Conservation (phyloP, 2,113 vertebrate species). For the Rattus rattus region DNA sequence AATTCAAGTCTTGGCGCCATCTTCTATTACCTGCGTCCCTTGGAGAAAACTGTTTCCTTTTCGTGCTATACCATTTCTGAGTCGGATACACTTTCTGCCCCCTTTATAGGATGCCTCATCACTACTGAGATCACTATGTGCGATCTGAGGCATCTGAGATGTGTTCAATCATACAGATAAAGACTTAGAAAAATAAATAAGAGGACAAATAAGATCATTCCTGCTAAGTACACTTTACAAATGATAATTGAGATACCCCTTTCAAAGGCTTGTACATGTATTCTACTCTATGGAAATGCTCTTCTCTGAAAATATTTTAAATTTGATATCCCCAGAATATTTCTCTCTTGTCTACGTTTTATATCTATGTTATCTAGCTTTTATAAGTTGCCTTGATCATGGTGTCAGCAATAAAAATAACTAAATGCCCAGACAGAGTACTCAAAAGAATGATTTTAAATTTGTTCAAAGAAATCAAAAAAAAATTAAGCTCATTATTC, state of each 20-base stretch:
- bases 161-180: not conserved
- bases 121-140: not conserved
- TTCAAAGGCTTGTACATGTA: not conserved
- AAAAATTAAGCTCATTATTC: not conserved
- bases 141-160: not conserved
- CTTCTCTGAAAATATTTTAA: slow-evolving; percentile 30
- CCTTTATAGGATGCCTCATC: not conserved
- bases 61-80: not conserved
- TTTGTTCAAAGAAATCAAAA: not conserved
- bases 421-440: not conserved
- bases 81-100: not conserved
- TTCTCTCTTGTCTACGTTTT: too few species aligned
- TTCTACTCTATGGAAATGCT: not conserved
- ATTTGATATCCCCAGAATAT: not conserved
- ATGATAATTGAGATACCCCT: not conserved
- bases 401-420: not conserved
- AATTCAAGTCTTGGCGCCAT: not conserved
- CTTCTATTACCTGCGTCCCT: not conserved
- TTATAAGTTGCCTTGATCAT: not conserved
- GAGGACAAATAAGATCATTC: not conserved
- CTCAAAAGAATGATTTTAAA: not conserved
- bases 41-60: not conserved
- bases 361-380: not conserved
- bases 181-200: not conserved
- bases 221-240: not conserved